Evolutionary conservation across 2,888 invertebrate genomes (phyloP).

Genomic region (Resseliella maxima): DNA sequence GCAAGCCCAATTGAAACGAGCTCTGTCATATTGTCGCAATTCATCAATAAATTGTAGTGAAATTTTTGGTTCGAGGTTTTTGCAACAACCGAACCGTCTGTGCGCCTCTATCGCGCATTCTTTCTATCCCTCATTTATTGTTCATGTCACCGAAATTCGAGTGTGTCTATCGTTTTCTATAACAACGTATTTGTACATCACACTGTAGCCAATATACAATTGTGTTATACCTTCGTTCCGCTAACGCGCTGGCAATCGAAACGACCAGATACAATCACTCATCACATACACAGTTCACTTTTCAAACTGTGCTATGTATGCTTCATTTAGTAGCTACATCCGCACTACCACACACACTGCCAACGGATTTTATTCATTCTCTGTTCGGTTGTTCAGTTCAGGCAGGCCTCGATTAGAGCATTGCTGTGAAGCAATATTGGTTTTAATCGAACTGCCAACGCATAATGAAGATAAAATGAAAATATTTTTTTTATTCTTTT

Average conservation of each 20-base stretch:
- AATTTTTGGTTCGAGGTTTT: constrained; percentile 1
- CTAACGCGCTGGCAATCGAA: constrained; percentile 53
- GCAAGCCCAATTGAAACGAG: not conserved
- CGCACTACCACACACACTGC: constrained; percentile 29
- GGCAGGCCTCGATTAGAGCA: not conserved
- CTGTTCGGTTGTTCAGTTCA: constrained; percentile 18
- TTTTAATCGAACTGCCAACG: constrained; percentile 36
- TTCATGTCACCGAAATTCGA: constrained; percentile 46
- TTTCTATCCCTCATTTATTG: constrained; percentile 39
- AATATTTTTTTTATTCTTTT: no score
- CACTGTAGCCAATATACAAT: not conserved
- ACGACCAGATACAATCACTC: constrained; percentile 55
- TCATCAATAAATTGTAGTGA: constrained; percentile 48
- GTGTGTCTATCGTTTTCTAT: constrained; percentile 6
- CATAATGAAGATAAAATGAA: constrained; percentile 15
- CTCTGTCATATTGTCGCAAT: constrained; percentile 32
- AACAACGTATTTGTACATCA: not conserved
- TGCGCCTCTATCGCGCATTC: constrained; percentile 52
- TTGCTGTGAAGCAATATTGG: constrained; percentile 20
- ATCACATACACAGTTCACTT: constrained; percentile 49
- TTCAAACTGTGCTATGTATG: constrained; percentile 32
- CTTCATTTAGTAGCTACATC: constrained; percentile 54
- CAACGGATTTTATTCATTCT: not conserved
- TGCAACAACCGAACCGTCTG: not conserved
- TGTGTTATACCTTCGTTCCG: constrained; percentile 53